A percentile compares a stretch with the other conserved stretches of the same genome.
Evolutionary conservation across 1,140 invertebrate species (phyloP).

Genomic region (Pantala flavescens): DNA sequence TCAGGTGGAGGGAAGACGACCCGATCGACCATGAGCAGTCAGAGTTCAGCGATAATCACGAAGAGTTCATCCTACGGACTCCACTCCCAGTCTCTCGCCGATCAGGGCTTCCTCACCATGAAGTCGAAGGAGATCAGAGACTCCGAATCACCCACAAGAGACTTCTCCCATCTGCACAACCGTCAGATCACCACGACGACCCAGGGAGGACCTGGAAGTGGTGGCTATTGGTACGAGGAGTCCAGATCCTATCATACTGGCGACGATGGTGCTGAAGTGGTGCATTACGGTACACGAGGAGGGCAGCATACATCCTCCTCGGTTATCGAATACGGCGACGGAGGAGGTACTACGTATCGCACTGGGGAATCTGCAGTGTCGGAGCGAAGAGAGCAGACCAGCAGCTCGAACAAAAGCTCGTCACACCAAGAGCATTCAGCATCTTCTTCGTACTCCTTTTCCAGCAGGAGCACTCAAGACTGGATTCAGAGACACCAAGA

Average conservation of each 20-base stretch:
- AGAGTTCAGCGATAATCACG: neutral
- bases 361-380: neutral
- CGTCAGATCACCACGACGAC: neutral
- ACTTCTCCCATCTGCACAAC: conserved; percentile 32
- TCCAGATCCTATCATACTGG: neutral
- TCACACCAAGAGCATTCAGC: neutral
- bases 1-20: neutral
- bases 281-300: neutral
- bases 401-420: neutral
- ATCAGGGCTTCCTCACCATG: conserved; percentile 61
- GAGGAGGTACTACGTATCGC: neutral
- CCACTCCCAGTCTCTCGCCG: conserved; percentile 54
- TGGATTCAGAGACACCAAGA: neutral
- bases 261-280: neutral
- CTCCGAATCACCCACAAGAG: conserved; percentile 58
- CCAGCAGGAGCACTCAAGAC: neutral
- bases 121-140: conserved; percentile 66
- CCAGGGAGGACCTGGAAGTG: neutral
- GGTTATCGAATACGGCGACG: neutral
- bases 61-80: neutral
- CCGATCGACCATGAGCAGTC: neutral
- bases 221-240: conserved; percentile 3
- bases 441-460: neutral
- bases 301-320: neutral
- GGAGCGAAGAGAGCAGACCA: neutral